Evolutionary conservation across 2,113 vertebrate genomes (phyloP), one percentile per base, ranked within the genome.

Genomic region (Cebus imitator): DNA sequence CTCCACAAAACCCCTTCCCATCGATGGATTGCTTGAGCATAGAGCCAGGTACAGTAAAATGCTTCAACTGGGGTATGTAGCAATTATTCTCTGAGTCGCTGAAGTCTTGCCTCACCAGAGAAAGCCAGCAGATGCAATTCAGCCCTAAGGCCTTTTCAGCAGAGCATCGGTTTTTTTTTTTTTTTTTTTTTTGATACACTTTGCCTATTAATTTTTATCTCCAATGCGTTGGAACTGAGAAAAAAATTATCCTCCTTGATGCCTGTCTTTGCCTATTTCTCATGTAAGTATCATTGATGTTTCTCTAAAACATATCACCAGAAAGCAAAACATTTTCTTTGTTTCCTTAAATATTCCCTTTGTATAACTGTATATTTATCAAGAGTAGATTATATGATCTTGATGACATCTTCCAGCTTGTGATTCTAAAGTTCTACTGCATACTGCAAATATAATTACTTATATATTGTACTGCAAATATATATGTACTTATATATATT

Each of bases 151-250:
- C 75, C 68, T 97, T 94, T 97, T 52, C 96, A 96, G 55, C 73
- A 73, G 50, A 95, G 97, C 97, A 98, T 98, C 98, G 98, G 98
- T 90, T 52, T 50, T 12, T 48, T 50, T 57, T 58, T 61, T 98
- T 48, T 48, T 50, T 58, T 61, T 64, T 98, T n/a, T n/a, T n/a
- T 87, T 0, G 50, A 98, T 98, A 98, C 96, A 98, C 97, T 98
- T 98, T 94, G 83, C 80, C 95, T 98, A 95, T 97, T 98, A 73
- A 96, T 96, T 98, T 89, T 96, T 98, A 83, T 97, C 86, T 96
- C 96, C 12, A 6, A 50, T 96, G 93, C 96, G 61, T 76, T 79
- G 68, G 79, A 98, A 96, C 83, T 87, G 95, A 97, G 92, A 88
- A 95, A 48, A 97, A 86, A 57, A 17, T 81, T 87, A 27, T 92